Conservation (phyloP, 2,797 vertebrate species). For the Eptatretus atami region DNA sequence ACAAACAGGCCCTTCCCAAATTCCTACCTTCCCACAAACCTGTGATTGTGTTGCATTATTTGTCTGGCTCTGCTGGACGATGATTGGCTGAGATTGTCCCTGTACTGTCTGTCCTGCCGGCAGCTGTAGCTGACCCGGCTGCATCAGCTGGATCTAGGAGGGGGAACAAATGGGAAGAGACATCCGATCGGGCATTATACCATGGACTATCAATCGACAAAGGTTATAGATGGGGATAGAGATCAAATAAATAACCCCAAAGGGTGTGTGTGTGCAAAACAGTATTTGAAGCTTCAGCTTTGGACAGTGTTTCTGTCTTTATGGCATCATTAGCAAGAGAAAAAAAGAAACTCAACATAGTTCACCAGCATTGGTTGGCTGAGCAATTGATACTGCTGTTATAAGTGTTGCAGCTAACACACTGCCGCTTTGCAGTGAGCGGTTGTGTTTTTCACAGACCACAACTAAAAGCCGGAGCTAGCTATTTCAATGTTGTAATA, state of each 20-base stretch:
- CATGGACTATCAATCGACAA: too few species aligned
- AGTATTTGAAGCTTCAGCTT: background rate
- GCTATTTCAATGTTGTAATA: too few species aligned
- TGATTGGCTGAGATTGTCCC: conserved; percentile 84
- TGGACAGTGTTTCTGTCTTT: background rate
- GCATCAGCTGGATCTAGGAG: conserved; percentile 67
- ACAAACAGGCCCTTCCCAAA: background rate
- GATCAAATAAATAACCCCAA: too few species aligned
- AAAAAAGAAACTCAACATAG: background rate
- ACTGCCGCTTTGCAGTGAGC: too few species aligned
- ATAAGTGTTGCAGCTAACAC: too few species aligned
- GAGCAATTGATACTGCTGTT: background rate
- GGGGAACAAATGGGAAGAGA: conserved; percentile 9
- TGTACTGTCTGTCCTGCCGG: conserved; percentile 84
- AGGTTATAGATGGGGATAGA: too few species aligned
- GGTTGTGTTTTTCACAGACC: too few species aligned
- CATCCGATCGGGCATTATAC: background rate
- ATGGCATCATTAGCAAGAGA: conserved; percentile 6
- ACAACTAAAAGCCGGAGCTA: too few species aligned
- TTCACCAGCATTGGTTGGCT: background rate
- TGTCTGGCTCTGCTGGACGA: conserved; percentile 94
- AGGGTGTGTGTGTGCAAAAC: background rate
- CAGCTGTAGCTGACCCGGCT: conserved; percentile 86
- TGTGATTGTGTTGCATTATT: conserved; percentile 21
- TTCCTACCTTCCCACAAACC: conserved; percentile 18